These are phyloP conservation scores for Cephus pygmeus DNA, from an alignment of 2,888 invertebrate genomes.

Conservation along the genomic window DNA sequence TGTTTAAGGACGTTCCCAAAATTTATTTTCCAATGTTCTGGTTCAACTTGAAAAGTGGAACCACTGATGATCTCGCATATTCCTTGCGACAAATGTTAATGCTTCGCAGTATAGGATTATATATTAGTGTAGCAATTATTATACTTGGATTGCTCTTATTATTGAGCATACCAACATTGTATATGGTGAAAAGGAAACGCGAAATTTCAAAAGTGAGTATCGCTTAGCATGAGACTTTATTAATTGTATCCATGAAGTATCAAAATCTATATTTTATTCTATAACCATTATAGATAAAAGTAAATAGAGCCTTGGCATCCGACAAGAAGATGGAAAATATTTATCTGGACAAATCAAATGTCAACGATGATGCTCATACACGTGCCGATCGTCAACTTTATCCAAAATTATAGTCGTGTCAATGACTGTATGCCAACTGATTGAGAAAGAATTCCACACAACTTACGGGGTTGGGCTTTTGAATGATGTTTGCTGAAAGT, in stretches of 20 bases:
- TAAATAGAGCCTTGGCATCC: neutral
- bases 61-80: conserved; percentile 70
- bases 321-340: conserved; percentile 53
- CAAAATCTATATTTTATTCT: neutral
- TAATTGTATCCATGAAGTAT: conserved; percentile 39
- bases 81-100: conserved; percentile 69
- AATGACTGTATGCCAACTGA: neutral
- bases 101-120: conserved; percentile 69
- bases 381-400: conserved; percentile 51
- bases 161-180: conserved; percentile 36
- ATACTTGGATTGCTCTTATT: conserved; percentile 60
- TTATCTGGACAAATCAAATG: conserved; percentile 49
- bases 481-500: neutral
- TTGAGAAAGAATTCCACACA: neutral
- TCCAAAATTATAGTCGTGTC: conserved; percentile 29
- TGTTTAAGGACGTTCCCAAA: conserved; percentile 75
- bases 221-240: neutral
- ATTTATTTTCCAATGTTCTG: conserved; percentile 82
- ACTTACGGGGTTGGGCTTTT: neutral
- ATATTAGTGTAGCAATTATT: conserved; percentile 67
- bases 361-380: conserved; percentile 47
- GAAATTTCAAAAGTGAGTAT: conserved; percentile 1
- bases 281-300: neutral
- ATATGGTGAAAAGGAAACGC: conserved; percentile 33
- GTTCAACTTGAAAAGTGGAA: conserved; percentile 78